Conservation (phyloP, 2,888 invertebrate species). For the Elmis aenea region DNA sequence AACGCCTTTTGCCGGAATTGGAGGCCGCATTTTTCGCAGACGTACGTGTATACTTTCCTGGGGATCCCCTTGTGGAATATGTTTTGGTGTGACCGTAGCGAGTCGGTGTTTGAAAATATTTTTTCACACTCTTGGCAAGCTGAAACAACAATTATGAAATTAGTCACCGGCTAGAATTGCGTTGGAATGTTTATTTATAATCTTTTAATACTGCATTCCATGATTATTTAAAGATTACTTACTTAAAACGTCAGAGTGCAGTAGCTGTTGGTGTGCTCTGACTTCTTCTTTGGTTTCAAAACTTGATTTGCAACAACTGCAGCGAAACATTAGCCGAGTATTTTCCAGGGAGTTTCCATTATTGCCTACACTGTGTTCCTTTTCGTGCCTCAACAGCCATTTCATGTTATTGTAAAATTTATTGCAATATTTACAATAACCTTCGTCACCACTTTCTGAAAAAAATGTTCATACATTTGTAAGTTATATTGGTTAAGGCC, state of each 20-base stretch:
- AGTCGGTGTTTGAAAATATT: slow-evolving; percentile 45
- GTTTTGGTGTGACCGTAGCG: slow-evolving; percentile 45
- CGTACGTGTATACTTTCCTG: slow-evolving; percentile 33
- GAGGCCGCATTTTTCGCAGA: slow-evolving; percentile 38
- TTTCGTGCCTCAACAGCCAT: slow-evolving; percentile 34
- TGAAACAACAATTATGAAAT: slow-evolving; percentile 18
- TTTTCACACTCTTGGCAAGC: slow-evolving; percentile 47
- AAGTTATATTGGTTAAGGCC: too few species aligned
- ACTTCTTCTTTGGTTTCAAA: slow-evolving; percentile 42
- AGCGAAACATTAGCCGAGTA: slow-evolving; percentile 30
- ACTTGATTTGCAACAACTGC: slow-evolving; percentile 41
- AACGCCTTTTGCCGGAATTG: slow-evolving; percentile 42
- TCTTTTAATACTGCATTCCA: too few species aligned
- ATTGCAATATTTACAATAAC: slow-evolving; percentile 30
- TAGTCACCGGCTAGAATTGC: not conserved
- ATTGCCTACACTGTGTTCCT: slow-evolving; percentile 17
- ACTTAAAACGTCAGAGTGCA: slow-evolving; percentile 43
- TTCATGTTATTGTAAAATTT: slow-evolving; percentile 28
- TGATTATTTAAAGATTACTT: too few species aligned
- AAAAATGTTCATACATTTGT: too few species aligned
- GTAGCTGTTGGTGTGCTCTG: slow-evolving; percentile 40
- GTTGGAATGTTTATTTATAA: too few species aligned
- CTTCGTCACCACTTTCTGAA: too few species aligned
- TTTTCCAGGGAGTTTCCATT: too few species aligned
- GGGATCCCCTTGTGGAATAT: slow-evolving; percentile 31